phyloP scores from a whole-genome alignment of 2,797 vertebrate genomes.

The Percopsis omiscomaycus region DNA sequence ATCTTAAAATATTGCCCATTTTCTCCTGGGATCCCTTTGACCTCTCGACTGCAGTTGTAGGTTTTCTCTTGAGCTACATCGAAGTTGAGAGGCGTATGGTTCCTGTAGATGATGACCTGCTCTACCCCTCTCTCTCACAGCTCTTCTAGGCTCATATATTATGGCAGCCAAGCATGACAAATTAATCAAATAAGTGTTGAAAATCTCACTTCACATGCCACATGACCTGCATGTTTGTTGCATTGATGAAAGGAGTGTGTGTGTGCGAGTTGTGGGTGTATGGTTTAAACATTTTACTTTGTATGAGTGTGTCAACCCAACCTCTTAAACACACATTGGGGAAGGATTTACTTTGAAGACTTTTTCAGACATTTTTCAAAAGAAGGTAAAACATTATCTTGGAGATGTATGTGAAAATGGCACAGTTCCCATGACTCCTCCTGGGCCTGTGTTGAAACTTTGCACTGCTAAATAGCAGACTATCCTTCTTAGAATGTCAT shows the following conservation, averaged over 20 bases:
- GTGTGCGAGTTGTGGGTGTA: neutral
- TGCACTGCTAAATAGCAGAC: no score
- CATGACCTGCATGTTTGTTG: neutral
- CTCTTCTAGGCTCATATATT: slow-evolving; percentile 16
- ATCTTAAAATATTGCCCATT: no score
- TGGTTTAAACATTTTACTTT: neutral
- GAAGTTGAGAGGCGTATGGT: neutral
- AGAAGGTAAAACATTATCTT: no score
- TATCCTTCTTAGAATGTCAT: no score
- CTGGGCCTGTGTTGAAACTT: no score
- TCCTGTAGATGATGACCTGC: slow-evolving; percentile 8
- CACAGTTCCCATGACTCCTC: slow-evolving; percentile 34
- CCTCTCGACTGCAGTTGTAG: slow-evolving; percentile 11
- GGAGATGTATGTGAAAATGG: slow-evolving; percentile 40
- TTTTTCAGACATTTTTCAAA: no score
- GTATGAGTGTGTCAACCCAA: slow-evolving; percentile 3
- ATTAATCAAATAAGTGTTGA: slow-evolving; percentile 17
- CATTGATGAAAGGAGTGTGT: neutral
- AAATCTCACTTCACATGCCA: slow-evolving; percentile 6
- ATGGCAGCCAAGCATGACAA: slow-evolving; percentile 20
- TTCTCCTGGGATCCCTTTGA: no score
- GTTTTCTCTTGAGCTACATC: slow-evolving; percentile 1
- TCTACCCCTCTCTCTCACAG: slow-evolving; percentile 1
- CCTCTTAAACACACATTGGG: neutral
- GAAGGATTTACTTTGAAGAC: neutral